Evolutionary conservation across 2,888 invertebrate species (phyloP).

Genomic region (Drosophila neonasuta): DNA sequence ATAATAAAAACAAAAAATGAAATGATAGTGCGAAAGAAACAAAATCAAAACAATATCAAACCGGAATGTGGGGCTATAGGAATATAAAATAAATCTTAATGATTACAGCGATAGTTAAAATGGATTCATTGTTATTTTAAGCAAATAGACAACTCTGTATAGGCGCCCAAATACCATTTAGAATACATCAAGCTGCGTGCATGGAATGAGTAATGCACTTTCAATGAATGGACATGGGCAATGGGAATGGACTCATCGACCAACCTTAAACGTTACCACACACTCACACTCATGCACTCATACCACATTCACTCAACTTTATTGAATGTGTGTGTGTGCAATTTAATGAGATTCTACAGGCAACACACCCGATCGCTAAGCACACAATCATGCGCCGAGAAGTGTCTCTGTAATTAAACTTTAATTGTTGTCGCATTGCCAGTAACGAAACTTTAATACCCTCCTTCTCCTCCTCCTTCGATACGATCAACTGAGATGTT

Average conservation of each 20-base stretch:
- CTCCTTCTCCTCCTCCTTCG: slow-evolving; percentile 3
- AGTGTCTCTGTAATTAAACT: slow-evolving; percentile 29
- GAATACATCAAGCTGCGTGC: slow-evolving; percentile 20
- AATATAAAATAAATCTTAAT: slow-evolving; percentile 2
- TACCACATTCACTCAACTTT: neutral
- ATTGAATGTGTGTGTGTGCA: slow-evolving; percentile 1
- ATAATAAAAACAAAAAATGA: slow-evolving; percentile 10
- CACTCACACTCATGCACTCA: neutral
- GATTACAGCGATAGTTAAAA: slow-evolving; percentile 6
- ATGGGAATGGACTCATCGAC: slow-evolving; percentile 4
- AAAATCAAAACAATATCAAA: slow-evolving; percentile 4
- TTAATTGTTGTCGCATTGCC: slow-evolving; percentile 25
- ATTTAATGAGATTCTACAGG: slow-evolving; percentile 32
- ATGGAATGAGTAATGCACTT: slow-evolving; percentile 26
- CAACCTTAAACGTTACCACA: slow-evolving; percentile 23
- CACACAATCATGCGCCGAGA: slow-evolving; percentile 27
- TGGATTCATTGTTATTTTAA: slow-evolving; percentile 16
- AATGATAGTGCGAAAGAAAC: slow-evolving; percentile 19
- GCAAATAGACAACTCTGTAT: slow-evolving; percentile 11
- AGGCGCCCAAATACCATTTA: slow-evolving; percentile 36
- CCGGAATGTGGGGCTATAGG: slow-evolving; percentile 5
- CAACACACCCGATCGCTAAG: slow-evolving; percentile 16
- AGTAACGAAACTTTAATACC: slow-evolving; percentile 4
- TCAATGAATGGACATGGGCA: neutral
- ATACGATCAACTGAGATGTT: neutral